Base-by-base conservation (phyloP, 1,140 invertebrate species). In the Apis cerana region DNA sequence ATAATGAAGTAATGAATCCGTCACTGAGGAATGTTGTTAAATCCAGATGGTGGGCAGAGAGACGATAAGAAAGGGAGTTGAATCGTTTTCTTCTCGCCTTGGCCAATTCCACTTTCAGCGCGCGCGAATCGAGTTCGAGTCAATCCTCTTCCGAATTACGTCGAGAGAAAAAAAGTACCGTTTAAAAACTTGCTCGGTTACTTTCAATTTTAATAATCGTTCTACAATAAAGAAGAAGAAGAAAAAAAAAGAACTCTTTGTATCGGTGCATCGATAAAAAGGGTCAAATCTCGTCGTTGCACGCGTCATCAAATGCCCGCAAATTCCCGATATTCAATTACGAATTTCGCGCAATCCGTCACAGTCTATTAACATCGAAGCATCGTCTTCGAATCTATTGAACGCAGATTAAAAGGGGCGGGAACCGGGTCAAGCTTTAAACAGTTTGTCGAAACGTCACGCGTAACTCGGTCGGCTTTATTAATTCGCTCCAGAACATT, bases 1-100 rank as follows among this genome's bases (percentile, higher is more conserved):
- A 33, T 21, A 43, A 65, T 33, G 62, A 65, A 65, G 62, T 76
- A 84, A 86, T 75, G 68, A 82, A 78, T 69, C 61, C 72, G 78
- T 69, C 82, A 77, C 78, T 64, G 61, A 27, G n/a, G 68, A 81
- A 85, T 81, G 75, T 83, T 79, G 75, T 84, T 84, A 82, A 85
- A 62, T 50, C 33, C 64, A 79, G 58, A 3, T 56, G 75, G 76
- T 62, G 52, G 23, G 68, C 52, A 59, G 21, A 54, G 68, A 67
- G 69, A 27, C 62, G 62, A 85, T 85, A 85, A 85, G 80, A 83
- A 83, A 85, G 50, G 71, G 43, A 71, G 17, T 27, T 68, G 43
- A 68, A 68, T 68, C 43, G 43, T 68, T 68, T 69, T 23, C 67
- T 50, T 50, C 33, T 69, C 21, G 67, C 43, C 0, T 69, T 1